Base-by-base conservation (phyloP, 2,888 invertebrate species). In the Coremacera marginata region DNA sequence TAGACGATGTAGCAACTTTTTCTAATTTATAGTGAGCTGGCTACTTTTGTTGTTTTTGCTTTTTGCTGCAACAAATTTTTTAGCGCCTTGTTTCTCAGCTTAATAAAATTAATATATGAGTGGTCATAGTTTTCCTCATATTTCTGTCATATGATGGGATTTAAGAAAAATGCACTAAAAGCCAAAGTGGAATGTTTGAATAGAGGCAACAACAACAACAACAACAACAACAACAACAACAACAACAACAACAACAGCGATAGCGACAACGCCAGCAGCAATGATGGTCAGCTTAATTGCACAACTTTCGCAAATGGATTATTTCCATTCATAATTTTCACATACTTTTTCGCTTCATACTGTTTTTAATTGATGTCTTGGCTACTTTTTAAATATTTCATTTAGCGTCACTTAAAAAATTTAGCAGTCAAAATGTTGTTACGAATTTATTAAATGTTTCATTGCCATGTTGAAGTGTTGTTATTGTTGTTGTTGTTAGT, bases 271-370 rank as follows among this genome's bases (percentile, higher is more conserved):
- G 31, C 31, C 31, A 63, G 27, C 16, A 34, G 14, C n/a, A 63
- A 31, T 31, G 31, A 31, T 31, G n/a, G 16, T n/a, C 16, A 63
- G 27, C 31, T 63, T 63, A 34, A 63, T 63, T 63, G 63, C 63
- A 63, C 63, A 63, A 63, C 63, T 63, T 63, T 31, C 27, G 63
- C 63, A 63, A 63, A 63, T 63, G 63, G 63, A 63, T 31, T 27
- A 63, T 63, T 63, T 63, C 5, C 63, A 63, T 63, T 63, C 31
- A 63, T 63, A 31, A 63, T 27, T 14, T 31, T 14, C 14, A 8
- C 31, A 31, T 14, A 5, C 11, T 31, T n/a, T 63, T 63, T 63
- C 0, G 5, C 8, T 63, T 11, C 63, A 31, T 25, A 16, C 31
- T 63, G 4, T 63, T n/a, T 31, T 63, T 63, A 11, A 31, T 63